A percentile compares a stretch with the other conserved stretches of the same genome.
Conservation (phyloP, 2,888 invertebrate genomes). For the Branchipolynoe longqiensis region DNA sequence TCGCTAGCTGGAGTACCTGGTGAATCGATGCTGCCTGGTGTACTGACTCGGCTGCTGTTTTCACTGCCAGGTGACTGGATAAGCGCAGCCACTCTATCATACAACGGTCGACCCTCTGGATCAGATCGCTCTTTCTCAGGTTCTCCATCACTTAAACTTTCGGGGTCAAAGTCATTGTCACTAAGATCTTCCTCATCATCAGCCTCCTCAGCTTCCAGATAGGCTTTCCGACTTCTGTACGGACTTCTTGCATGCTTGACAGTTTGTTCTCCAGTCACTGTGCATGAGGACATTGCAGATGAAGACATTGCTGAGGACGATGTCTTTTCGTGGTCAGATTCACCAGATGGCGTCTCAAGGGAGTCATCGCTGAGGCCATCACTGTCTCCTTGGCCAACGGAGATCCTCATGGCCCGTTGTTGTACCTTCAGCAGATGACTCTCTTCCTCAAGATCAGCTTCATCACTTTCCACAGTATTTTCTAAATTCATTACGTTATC, state of each 20-base stretch:
- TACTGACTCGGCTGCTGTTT: slow-evolving; percentile 14
- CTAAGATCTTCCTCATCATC: slow-evolving; percentile 46
- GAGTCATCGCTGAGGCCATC: slow-evolving; percentile 43
- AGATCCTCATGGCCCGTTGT: slow-evolving; percentile 17
- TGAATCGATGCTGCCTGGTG: slow-evolving; percentile 27
- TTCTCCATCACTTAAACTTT: slow-evolving; percentile 34
- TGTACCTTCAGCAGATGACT: slow-evolving; percentile 9
- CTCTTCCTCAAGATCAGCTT: background rate
- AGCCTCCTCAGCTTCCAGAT: background rate
- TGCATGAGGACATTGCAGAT: background rate
- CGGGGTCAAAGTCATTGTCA: slow-evolving; percentile 56
- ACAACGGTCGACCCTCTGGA: background rate
- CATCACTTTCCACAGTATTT: slow-evolving; percentile 8
- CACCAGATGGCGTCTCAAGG: slow-evolving; percentile 37
- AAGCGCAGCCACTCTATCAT: slow-evolving; percentile 30
- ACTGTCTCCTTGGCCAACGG: slow-evolving; percentile 43
- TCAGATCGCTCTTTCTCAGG: background rate
- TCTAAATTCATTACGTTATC: slow-evolving; percentile 12
- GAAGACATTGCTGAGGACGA: background rate
- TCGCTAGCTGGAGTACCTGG: slow-evolving; percentile 46
- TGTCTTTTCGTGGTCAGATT: slow-evolving; percentile 25
- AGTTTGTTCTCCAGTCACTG: background rate
- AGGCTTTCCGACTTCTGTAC: background rate
- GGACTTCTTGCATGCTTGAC: background rate
- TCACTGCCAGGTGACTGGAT: slow-evolving; percentile 30